Percentiles rank a stretch among this genome's conserved stretches.
These are phyloP conservation scores for Perca flavescens DNA, from an alignment of 2,113 vertebrate species.

Conservation along the genomic window DNA sequence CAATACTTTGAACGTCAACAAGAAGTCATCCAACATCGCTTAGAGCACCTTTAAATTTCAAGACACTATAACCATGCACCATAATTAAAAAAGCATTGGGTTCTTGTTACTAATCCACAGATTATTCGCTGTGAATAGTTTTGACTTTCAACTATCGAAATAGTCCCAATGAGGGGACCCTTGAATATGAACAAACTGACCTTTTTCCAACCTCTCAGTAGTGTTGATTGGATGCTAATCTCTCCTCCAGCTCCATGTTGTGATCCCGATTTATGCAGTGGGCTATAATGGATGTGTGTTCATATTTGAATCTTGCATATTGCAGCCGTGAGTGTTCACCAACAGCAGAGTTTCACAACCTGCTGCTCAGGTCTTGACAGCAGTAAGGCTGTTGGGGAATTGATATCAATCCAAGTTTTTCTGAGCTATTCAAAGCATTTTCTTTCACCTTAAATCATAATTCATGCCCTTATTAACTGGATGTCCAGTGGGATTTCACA, in stretches of 20 bases:
- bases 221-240: not conserved
- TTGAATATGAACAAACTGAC: not conserved
- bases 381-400: not conserved
- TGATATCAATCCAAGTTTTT: conserved; percentile 13
- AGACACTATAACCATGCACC: not conserved
- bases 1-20: too few relatives aligned
- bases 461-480: conserved; percentile 36
- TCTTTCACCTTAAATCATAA: not conserved
- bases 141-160: not conserved
- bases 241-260: not conserved
- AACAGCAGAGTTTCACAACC: not conserved
- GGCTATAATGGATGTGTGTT: not conserved
- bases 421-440: not conserved
- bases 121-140: not conserved
- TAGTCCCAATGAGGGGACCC: not conserved
- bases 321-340: not conserved
- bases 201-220: not conserved
- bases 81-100: not conserved
- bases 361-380: conserved; percentile 3
- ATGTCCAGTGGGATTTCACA: conserved; percentile 56
- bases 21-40: too few relatives aligned
- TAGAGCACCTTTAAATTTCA: too few relatives aligned
- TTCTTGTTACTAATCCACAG: not conserved
- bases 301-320: not conserved
- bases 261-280: not conserved